A percentile compares a stretch with the other conserved stretches of the same genome.
These are phyloP conservation scores for Pterocles orientalis DNA, from an alignment of 2,113 vertebrate species.

Conservation along the genomic window DNA sequence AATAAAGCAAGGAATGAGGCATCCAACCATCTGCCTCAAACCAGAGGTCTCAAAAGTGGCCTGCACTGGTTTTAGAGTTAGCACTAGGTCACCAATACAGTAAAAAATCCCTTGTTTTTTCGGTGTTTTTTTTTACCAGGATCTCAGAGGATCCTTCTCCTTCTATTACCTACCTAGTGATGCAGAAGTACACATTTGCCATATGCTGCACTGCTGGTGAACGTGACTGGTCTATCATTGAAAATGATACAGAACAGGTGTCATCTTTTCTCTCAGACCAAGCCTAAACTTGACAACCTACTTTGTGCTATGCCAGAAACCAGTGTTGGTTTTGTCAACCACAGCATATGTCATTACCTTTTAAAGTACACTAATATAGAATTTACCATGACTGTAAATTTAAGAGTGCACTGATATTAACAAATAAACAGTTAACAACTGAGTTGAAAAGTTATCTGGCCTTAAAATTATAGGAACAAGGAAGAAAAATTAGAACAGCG, in stretches of 20 bases:
- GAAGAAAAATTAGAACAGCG: not conserved
- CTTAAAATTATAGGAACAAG: slow-evolving; percentile 28
- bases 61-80: not conserved
- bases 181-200: not conserved
- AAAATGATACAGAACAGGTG: not conserved
- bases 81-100: not conserved
- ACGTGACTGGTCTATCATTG: not conserved
- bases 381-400: not conserved
- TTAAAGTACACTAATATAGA: not conserved
- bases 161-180: not conserved
- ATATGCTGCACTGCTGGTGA: not conserved
- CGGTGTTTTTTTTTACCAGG: fast-evolving
- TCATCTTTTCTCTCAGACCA: not conserved
- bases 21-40: not conserved
- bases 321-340: not conserved
- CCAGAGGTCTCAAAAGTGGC: too few relatives aligned
- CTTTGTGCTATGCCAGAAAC: not conserved
- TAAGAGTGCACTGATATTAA: not conserved
- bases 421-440: not conserved
- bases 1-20: not conserved
- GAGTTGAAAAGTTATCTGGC: not conserved
- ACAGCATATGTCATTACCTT: not conserved
- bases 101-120: not conserved
- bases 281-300: not conserved
- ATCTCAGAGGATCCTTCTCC: not conserved